A percentile compares a stretch with the other conserved stretches of the same genome.
These are phyloP conservation scores for Petrocephalus zakoni DNA, from an alignment of 2,113 vertebrate genomes.

Conservation along the genomic window DNA sequence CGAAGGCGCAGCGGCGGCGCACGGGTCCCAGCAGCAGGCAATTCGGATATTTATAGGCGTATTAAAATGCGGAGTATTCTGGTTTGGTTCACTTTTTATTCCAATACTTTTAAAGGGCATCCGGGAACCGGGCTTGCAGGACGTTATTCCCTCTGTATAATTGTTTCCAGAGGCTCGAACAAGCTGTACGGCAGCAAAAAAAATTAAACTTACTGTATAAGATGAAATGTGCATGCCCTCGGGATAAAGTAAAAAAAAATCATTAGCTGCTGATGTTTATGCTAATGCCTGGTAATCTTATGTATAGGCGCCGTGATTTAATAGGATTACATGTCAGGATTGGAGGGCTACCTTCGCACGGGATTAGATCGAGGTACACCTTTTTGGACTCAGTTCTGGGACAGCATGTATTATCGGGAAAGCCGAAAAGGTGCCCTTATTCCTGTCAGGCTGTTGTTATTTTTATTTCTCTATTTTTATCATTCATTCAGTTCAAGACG, in stretches of 20 bases:
- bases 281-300: not conserved
- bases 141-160: constrained; percentile 23
- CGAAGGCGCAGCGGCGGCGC: not conserved
- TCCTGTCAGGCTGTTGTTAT: not conserved
- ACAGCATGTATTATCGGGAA: not conserved
- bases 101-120: constrained; percentile 23
- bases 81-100: not conserved
- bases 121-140: constrained; percentile 10
- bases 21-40: not conserved
- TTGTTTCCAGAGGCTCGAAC: constrained; percentile 6
- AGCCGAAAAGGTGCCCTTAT: not conserved
- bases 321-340: constrained; percentile 6
- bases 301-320: not conserved
- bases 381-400: not conserved
- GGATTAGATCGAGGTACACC: not conserved
- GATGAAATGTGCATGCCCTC: not conserved
- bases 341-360: not conserved
- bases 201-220: not conserved
- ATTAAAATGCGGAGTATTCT: constrained; percentile 10
- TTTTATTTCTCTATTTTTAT: not conserved
- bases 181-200: not conserved
- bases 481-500: not conserved
- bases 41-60: constrained; percentile 18
- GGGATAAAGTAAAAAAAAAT: constrained; percentile 8
- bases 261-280: not conserved